Conservation (phyloP, 2,888 invertebrate genomes). For the Philereme transversata region DNA sequence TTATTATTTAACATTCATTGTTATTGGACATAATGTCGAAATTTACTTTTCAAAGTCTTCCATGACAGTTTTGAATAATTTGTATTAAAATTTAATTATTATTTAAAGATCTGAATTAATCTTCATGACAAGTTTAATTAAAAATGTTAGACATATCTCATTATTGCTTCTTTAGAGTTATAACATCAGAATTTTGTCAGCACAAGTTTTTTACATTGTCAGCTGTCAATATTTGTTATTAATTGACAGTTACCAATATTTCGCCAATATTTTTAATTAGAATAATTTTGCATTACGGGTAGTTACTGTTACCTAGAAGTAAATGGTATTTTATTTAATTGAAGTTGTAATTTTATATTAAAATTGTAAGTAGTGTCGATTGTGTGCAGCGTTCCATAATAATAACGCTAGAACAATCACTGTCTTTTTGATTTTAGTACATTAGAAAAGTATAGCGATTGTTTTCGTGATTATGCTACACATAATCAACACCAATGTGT, state of each 20-base stretch:
- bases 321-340: constrained; percentile 43
- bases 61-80: constrained; percentile 40
- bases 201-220: constrained; percentile 36
- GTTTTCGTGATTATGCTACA: no score
- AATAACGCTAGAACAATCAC: no score
- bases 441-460: no score
- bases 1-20: constrained; percentile 3
- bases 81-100: constrained; percentile 33
- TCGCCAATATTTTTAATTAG: constrained; percentile 34
- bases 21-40: constrained; percentile 10
- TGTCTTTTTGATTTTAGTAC: no score
- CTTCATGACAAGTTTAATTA: constrained; percentile 48
- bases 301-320: constrained; percentile 53
- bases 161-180: constrained; percentile 46
- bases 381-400: no score
- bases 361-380: constrained; percentile 38
- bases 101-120: constrained; percentile 38
- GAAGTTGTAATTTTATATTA: constrained; percentile 46
- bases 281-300: constrained; percentile 59
- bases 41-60: constrained; percentile 46
- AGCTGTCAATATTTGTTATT: constrained; percentile 5
- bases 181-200: constrained; percentile 21
- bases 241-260: constrained; percentile 16
- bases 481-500: constrained; percentile 34
- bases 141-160: constrained; percentile 68